Percentiles rank a stretch among this genome's conserved stretches.
These are phyloP conservation scores for Cyclargus thomasi DNA, from an alignment of 1,140 invertebrate species.

Conservation along the genomic window DNA sequence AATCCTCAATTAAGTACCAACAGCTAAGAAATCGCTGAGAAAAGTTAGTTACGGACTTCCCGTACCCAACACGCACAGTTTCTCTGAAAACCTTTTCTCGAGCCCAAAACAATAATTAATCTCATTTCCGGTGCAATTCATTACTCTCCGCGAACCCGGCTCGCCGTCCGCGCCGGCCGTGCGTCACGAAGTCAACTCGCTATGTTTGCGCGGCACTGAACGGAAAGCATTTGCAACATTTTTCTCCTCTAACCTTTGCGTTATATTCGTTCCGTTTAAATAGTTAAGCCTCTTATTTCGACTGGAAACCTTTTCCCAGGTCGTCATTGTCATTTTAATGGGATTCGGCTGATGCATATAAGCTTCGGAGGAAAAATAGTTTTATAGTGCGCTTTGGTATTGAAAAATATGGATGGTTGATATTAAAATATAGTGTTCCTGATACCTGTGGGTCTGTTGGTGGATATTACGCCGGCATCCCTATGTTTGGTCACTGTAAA, in stretches of 20 bases:
- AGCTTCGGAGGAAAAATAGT: too few species aligned
- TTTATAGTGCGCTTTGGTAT: too few species aligned
- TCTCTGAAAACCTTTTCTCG: too few species aligned
- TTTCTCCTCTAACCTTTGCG: slow-evolving; percentile 19
- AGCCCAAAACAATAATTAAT: not conserved
- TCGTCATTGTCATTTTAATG: not conserved
- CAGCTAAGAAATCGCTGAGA: too few species aligned
- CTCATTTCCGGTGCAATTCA: too few species aligned
- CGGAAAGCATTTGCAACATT: slow-evolving; percentile 21
- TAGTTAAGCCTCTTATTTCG: slow-evolving; percentile 21
- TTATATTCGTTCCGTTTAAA: slow-evolving; percentile 22
- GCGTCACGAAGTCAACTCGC: slow-evolving; percentile 14
- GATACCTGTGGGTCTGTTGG: too few species aligned
- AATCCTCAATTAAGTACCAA: too few species aligned
- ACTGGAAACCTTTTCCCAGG: not conserved
- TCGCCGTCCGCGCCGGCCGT: not conserved
- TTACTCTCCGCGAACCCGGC: not conserved
- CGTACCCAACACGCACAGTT: too few species aligned
- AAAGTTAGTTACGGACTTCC: too few species aligned
- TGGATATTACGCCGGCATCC: too few species aligned
- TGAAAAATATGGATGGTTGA: not conserved
- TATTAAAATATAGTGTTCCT: too few species aligned
- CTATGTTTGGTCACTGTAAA: too few species aligned
- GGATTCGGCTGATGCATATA: not conserved
- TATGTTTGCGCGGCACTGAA: slow-evolving; percentile 20